phyloP scores from a whole-genome alignment of 1,140 invertebrate genomes.

The Heliconius nattereri region DNA sequence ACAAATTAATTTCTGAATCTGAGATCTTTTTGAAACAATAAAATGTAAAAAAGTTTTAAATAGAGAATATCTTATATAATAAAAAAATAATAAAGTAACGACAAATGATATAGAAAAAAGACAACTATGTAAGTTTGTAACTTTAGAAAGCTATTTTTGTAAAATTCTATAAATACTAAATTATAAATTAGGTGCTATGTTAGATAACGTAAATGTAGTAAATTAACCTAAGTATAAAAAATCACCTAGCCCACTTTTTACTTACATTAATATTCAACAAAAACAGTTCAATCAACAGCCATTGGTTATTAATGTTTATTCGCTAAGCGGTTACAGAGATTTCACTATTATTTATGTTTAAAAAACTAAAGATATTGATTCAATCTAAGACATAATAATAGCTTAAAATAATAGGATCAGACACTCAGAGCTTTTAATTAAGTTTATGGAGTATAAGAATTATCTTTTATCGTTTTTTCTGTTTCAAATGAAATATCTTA shows the following conservation, averaged over 20 bases:
- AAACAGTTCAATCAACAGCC: background rate
- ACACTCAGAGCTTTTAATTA: too few relatives aligned
- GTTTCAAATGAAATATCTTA: too few relatives aligned
- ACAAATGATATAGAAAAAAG: background rate
- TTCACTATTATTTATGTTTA: background rate
- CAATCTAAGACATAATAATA: background rate
- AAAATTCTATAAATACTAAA: background rate
- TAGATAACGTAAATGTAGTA: background rate
- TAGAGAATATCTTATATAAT: too few relatives aligned
- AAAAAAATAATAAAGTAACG: background rate
- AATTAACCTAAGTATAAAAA: background rate
- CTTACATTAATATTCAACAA: background rate
- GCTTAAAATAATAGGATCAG: too few relatives aligned
- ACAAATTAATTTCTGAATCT: too few relatives aligned
- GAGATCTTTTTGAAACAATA: too few relatives aligned
- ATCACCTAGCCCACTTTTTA: background rate
- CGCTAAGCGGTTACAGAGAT: background rate
- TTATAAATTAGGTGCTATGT: background rate
- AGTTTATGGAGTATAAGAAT: too few relatives aligned
- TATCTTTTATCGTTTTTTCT: too few relatives aligned
- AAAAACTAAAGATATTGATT: background rate
- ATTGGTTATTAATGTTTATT: constrained; percentile 9
- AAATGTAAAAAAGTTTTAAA: too few relatives aligned
- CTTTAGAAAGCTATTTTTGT: background rate
- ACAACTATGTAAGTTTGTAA: background rate